These are phyloP conservation scores for Athalia circularis DNA, from an alignment of 2,888 invertebrate species.

Conservation along the genomic window DNA sequence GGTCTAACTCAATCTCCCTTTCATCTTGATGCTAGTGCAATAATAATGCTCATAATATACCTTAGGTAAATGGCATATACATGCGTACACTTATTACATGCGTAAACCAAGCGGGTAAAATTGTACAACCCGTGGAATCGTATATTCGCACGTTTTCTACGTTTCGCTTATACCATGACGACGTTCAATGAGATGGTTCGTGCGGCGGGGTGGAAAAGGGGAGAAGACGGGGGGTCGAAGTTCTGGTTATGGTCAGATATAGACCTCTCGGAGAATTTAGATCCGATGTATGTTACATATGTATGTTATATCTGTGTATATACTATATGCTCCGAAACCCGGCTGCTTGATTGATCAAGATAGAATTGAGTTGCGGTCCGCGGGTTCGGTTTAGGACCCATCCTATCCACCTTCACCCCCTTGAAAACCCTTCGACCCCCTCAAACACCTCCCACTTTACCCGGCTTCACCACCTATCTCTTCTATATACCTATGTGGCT, in stretches of 20 bases:
- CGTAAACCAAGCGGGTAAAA: no score
- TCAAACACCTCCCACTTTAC: constrained; percentile 45
- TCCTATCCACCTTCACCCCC: constrained; percentile 44
- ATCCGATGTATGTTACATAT: no score
- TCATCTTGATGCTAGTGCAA: no score
- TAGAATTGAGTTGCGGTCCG: constrained; percentile 55
- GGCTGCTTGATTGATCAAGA: constrained; percentile 55
- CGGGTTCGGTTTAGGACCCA: constrained; percentile 43
- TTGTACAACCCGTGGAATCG: no score
- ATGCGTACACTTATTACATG: no score
- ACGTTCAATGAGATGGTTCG: no score
- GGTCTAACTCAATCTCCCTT: no score
- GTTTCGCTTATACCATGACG: no score
- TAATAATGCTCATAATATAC: no score
- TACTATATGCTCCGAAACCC: not conserved
- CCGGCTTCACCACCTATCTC: constrained; percentile 7
- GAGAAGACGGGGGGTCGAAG: constrained; percentile 31
- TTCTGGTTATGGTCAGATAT: constrained; percentile 42
- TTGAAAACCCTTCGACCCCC: constrained; percentile 23
- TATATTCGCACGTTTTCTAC: no score
- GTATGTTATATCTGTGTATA: no score
- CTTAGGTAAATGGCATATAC: not conserved
- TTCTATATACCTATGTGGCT: constrained; percentile 14
- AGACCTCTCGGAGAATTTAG: constrained; percentile 4
- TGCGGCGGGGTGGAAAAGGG: constrained; percentile 1